Percentiles rank a stretch among this genome's conserved stretches.
These are phyloP conservation scores for Hippopotamyrus pictus DNA, from an alignment of 2,797 vertebrate species.

Conservation along the genomic window DNA sequence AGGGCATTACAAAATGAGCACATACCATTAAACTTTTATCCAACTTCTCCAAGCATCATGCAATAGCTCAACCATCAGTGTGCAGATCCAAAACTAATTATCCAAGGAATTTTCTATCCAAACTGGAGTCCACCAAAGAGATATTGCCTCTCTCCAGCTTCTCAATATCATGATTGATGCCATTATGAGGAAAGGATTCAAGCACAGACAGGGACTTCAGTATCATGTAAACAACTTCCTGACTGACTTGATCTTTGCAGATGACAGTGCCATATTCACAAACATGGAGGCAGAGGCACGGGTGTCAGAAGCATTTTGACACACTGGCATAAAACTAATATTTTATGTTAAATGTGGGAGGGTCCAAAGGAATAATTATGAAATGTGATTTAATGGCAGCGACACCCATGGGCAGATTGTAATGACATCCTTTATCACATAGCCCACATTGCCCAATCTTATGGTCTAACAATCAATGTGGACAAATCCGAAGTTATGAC, in stretches of 20 bases:
- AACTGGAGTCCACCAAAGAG: not conserved
- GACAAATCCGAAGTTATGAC: not conserved
- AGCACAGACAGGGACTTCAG: not conserved
- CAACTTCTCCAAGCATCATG: not conserved
- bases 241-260: not conserved
- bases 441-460: not conserved
- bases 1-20: too few species aligned
- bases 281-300: not conserved
- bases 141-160: not conserved
- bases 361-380: too few species aligned
- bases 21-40: not conserved
- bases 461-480: not conserved
- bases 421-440: not conserved
- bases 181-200: slow-evolving; percentile 1
- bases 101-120: not conserved
- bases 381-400: too few species aligned
- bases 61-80: not conserved
- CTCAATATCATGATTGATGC: not conserved
- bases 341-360: too few species aligned
- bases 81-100: not conserved
- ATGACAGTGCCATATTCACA: not conserved
- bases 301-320: too few species aligned
- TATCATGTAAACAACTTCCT: not conserved
- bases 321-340: too few species aligned
- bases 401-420: too few species aligned